Evolutionary conservation across 2,888 invertebrate genomes (phyloP).

Genomic region (Hetaerina titia): DNA sequence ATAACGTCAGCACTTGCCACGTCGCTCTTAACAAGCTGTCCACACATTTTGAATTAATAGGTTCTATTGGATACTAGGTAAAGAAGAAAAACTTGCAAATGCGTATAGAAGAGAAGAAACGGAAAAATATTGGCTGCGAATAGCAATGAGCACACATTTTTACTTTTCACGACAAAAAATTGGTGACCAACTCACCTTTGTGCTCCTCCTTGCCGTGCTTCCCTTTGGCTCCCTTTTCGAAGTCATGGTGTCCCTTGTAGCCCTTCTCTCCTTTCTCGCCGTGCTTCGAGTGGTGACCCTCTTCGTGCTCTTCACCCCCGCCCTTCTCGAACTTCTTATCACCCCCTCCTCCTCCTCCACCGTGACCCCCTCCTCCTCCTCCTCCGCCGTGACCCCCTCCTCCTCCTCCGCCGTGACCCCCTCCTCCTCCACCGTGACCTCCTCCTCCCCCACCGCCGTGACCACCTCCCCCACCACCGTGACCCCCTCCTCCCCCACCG

Average conservation of each 20-base stretch:
- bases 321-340: constrained; percentile 79
- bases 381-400: constrained; percentile 72
- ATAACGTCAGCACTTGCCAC: no score
- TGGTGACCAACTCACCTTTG: neutral
- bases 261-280: constrained; percentile 81
- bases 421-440: neutral
- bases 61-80: no score
- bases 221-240: constrained; percentile 79
- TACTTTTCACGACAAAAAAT: no score
- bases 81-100: no score
- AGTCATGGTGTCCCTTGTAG: constrained; percentile 82
- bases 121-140: no score
- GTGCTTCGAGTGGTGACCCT: constrained; percentile 86
- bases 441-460: constrained; percentile 75
- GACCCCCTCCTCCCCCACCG: neutral
- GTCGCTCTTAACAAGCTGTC: no score
- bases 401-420: constrained; percentile 73
- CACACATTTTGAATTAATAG: no score
- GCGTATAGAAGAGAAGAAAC: no score
- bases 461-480: neutral
- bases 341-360: neutral
- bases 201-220: constrained; percentile 85
- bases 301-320: constrained; percentile 87
- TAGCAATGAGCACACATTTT: no score
- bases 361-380: neutral